Conservation (phyloP, 1,140 invertebrate species). For the Cyrtorhinus lividipennis region DNA sequence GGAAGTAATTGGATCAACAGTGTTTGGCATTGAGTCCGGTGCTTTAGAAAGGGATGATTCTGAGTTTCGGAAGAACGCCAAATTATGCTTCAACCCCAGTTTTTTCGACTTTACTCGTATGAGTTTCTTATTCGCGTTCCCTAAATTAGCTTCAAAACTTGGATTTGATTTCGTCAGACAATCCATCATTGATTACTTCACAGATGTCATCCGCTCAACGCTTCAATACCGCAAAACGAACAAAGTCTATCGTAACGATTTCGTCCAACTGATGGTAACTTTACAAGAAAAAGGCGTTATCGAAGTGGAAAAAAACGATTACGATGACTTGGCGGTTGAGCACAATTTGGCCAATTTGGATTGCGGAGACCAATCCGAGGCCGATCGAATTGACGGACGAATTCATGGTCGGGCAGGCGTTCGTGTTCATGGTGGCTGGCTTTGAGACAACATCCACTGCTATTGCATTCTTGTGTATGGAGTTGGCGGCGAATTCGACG, state of each 20-base stretch:
- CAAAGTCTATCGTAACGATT: slow-evolving; percentile 32
- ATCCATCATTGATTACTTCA: slow-evolving; percentile 26
- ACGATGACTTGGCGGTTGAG: too few species aligned
- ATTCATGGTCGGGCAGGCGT: slow-evolving; percentile 46
- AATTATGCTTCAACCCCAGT: slow-evolving; percentile 1
- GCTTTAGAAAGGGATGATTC: slow-evolving; percentile 36
- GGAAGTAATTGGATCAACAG: slow-evolving; percentile 29
- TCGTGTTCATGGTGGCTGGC: slow-evolving; percentile 49
- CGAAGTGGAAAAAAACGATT: not conserved
- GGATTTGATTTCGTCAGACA: slow-evolving; percentile 1
- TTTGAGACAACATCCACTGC: slow-evolving; percentile 44
- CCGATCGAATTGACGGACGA: slow-evolving; percentile 31
- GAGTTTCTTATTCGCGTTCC: not conserved
- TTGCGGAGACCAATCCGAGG: too few species aligned
- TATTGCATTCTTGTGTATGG: slow-evolving; percentile 37
- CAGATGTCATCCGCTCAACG: slow-evolving; percentile 25
- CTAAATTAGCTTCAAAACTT: not conserved
- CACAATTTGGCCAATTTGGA: too few species aligned
- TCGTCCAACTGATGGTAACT: slow-evolving; percentile 25
- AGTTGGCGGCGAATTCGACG: slow-evolving; percentile 39
- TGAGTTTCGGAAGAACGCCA: slow-evolving; percentile 33
- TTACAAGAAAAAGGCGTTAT: slow-evolving; percentile 18
- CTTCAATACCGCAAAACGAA: slow-evolving; percentile 32
- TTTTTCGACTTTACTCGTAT: slow-evolving; percentile 3
- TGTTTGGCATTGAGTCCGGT: slow-evolving; percentile 44